These are phyloP conservation scores for Meloidogyne hapla DNA, from an alignment of 1,140 invertebrate species.

Conservation along the genomic window DNA sequence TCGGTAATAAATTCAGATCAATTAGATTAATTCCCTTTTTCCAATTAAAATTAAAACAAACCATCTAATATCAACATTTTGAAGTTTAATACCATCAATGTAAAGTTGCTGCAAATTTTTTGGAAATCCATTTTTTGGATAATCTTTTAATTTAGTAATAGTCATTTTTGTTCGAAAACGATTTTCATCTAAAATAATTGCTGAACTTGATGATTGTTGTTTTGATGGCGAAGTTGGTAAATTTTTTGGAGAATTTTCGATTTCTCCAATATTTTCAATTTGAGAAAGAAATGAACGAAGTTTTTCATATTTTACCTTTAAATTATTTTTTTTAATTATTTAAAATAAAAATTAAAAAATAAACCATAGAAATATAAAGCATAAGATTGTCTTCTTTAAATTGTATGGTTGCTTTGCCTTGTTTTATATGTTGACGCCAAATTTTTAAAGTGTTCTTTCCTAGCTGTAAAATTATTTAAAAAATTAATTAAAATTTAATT, in stretches of 20 bases:
- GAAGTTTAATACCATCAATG: slow-evolving; percentile 14
- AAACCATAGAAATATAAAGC: slow-evolving; percentile 22
- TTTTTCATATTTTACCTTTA: slow-evolving; percentile 25
- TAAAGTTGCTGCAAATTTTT: slow-evolving; percentile 18
- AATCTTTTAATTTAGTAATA: background rate
- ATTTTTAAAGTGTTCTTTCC: background rate
- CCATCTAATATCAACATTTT: slow-evolving; percentile 29
- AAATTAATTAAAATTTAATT: background rate
- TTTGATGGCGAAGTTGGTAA: background rate
- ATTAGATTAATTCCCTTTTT: too few relatives aligned
- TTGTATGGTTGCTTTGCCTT: slow-evolving; percentile 21
- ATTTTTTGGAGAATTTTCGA: too few relatives aligned
- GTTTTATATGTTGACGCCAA: background rate
- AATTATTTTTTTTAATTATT: background rate
- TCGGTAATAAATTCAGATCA: too few relatives aligned
- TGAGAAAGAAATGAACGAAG: slow-evolving; percentile 17
- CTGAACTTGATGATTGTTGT: background rate
- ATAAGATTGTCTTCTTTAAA: slow-evolving; percentile 4
- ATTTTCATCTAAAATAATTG: background rate
- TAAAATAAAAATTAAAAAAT: background rate
- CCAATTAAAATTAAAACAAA: too few relatives aligned
- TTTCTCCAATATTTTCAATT: background rate
- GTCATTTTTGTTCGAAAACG: slow-evolving; percentile 1
- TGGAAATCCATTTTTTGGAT: slow-evolving; percentile 13
- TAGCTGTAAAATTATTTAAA: background rate